These are phyloP conservation scores for Potamarius usumacintae DNA, from an alignment of 2,113 vertebrate genomes.

Conservation along the genomic window DNA sequence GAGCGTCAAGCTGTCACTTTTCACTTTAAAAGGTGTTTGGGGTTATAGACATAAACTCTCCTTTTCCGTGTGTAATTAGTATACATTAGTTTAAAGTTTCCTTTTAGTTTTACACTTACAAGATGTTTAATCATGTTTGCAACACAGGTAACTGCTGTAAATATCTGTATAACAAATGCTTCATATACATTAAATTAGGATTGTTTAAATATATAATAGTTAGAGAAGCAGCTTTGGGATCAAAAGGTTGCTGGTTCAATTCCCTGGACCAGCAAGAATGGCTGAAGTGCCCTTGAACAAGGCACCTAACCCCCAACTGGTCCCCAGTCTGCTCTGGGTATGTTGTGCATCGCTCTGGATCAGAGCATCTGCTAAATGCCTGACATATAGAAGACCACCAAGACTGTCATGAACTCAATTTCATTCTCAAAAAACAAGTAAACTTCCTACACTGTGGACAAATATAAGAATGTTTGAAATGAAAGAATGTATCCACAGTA, in stretches of 20 bases:
- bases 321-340: too few species aligned
- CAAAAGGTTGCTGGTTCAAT: too few species aligned
- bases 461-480: not conserved
- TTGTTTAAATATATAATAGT: too few species aligned
- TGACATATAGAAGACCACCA: not conserved
- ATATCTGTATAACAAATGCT: not conserved
- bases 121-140: not conserved
- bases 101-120: conserved; percentile 15
- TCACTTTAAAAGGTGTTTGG: not conserved
- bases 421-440: not conserved
- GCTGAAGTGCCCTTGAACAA: too few species aligned
- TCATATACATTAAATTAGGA: too few species aligned
- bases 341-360: too few species aligned
- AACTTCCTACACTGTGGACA: not conserved
- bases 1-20: not conserved
- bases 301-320: too few species aligned
- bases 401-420: not conserved
- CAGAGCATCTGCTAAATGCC: too few species aligned
- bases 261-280: too few species aligned
- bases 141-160: not conserved
- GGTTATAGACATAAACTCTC: not conserved
- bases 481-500: not conserved
- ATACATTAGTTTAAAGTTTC: not conserved
- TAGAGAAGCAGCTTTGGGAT: too few species aligned
- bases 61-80: not conserved